A percentile compares a stretch with the other conserved stretches of the same genome.
phyloP scores from a whole-genome alignment of 2,113 vertebrate genomes.

The Crocuta crocuta region DNA sequence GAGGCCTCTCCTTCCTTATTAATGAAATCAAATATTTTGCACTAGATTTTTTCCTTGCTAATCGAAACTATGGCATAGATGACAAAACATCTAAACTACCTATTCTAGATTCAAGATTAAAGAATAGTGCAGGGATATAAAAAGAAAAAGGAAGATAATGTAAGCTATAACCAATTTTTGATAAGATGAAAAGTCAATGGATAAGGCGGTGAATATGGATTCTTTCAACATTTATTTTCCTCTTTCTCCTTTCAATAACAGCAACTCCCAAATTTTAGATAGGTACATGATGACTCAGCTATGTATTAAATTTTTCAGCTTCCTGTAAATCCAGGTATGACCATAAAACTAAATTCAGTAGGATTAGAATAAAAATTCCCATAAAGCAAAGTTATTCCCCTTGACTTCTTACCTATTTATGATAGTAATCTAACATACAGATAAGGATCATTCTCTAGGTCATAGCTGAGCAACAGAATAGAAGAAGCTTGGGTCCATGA shows the following conservation, averaged over 20 bases:
- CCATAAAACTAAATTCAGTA: neutral
- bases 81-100: neutral
- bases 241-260: neutral
- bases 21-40: neutral
- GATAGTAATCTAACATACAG: neutral
- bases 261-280: neutral
- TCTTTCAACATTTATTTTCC: neutral
- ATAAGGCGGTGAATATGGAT: neutral
- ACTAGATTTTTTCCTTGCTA: neutral
- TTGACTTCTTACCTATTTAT: neutral
- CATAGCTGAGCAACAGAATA: neutral
- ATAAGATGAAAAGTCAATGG: neutral
- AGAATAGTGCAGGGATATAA: neutral
- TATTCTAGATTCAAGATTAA: slow-evolving; percentile 29
- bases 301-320: neutral
- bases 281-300: neutral
- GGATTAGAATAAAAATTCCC: neutral
- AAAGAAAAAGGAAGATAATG: neutral
- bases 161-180: neutral
- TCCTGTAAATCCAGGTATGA: neutral
- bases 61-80: neutral
- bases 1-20: neutral
- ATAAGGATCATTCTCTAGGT: neutral
- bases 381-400: neutral
- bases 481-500: neutral